A percentile compares a stretch with the other conserved stretches of the same genome.
phyloP scores from a whole-genome alignment of 2,888 invertebrate species.

The Malachius bipustulatus region DNA sequence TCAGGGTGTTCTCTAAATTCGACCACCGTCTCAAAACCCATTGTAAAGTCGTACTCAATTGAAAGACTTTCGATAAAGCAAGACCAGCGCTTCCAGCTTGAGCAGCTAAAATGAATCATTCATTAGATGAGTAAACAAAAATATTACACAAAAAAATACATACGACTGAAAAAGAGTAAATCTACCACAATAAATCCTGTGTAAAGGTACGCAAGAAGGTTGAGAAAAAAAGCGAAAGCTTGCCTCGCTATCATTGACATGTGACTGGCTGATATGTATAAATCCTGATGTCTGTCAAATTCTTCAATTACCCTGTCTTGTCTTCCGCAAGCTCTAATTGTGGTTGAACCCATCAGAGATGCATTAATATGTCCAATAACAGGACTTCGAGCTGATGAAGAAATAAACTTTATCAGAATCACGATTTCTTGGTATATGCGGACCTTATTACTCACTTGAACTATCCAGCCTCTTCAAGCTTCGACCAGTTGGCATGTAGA shows the following conservation, averaged over 20 bases:
- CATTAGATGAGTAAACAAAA: slow-evolving; percentile 9
- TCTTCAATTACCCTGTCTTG: slow-evolving; percentile 48
- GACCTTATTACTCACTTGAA: slow-evolving; percentile 26
- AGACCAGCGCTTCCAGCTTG: slow-evolving; percentile 34
- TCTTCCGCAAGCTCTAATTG: slow-evolving; percentile 59
- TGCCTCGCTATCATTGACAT: slow-evolving; percentile 49
- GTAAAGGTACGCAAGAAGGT: slow-evolving; percentile 52
- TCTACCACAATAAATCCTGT: slow-evolving; percentile 51
- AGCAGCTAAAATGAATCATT: slow-evolving; percentile 24
- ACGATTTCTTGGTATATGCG: too few species aligned
- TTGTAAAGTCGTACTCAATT: slow-evolving; percentile 50
- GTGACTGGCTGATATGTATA: slow-evolving; percentile 63
- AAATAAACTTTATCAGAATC: slow-evolving; percentile 32
- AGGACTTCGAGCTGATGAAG: slow-evolving; percentile 55
- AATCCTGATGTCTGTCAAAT: slow-evolving; percentile 49
- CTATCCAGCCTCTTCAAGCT: slow-evolving; percentile 28
- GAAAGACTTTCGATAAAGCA: slow-evolving; percentile 33
- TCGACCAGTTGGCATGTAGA: slow-evolving; percentile 25
- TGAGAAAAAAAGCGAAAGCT: slow-evolving; percentile 59
- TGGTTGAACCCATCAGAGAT: slow-evolving; percentile 61
- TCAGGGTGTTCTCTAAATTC: slow-evolving; percentile 61
- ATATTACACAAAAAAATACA: slow-evolving; percentile 4
- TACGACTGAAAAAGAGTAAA: slow-evolving; percentile 50
- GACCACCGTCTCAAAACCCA: slow-evolving; percentile 65
- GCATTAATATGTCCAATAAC: slow-evolving; percentile 64